Percentiles rank a stretch among this genome's conserved stretches.
phyloP scores from a whole-genome alignment of 2,113 vertebrate genomes.

The Penelope pileata region DNA sequence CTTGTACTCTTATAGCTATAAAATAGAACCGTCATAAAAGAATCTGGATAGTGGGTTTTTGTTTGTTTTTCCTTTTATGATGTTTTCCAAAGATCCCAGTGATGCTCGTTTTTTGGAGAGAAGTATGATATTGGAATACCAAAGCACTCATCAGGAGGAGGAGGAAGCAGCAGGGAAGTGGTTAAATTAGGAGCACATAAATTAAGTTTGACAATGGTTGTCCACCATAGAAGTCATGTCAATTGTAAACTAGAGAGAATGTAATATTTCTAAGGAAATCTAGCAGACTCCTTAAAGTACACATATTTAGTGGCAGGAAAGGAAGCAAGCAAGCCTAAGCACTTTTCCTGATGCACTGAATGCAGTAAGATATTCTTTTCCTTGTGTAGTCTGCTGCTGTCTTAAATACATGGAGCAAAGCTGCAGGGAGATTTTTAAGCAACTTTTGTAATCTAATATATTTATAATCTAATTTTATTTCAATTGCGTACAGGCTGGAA shows the following conservation, averaged over 20 bases:
- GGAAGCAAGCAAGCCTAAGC: neutral
- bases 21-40: neutral
- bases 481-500: neutral
- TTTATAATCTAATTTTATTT: conserved; percentile 40
- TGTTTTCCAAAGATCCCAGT: neutral
- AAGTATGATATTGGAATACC: neutral
- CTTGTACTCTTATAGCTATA: neutral
- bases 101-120: neutral
- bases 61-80: neutral
- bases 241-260: neutral
- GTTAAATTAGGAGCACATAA: neutral
- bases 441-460: conserved; percentile 36
- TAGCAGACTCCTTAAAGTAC: neutral
- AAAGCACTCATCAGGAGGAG: neutral
- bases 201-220: neutral
- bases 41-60: neutral
- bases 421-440: neutral
- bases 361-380: neutral
- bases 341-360: neutral
- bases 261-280: neutral
- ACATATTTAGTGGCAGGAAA: neutral
- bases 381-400: neutral
- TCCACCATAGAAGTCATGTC: neutral
- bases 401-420: neutral
- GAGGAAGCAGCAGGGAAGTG: neutral